Percentiles rank a stretch among this genome's conserved stretches.
Conservation (phyloP, 1,140 invertebrate genomes). For the Drosophila santomea region DNA sequence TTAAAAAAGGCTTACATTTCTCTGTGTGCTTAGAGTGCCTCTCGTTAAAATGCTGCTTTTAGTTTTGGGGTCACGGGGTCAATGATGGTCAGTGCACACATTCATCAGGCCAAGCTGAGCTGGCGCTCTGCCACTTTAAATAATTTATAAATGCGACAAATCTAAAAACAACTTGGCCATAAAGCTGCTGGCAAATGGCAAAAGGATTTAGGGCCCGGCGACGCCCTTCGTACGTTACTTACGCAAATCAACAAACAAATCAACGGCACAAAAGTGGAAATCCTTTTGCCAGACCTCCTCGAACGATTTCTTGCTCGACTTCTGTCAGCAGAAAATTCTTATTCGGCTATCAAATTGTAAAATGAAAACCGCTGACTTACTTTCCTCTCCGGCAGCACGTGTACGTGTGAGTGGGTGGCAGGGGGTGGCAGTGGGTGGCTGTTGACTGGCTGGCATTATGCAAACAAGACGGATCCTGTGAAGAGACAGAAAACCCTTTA, state of each 20-base stretch:
- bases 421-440: slow-evolving; percentile 17
- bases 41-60: slow-evolving; percentile 31
- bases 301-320: slow-evolving; percentile 54
- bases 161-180: slow-evolving; percentile 63
- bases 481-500: slow-evolving; percentile 27
- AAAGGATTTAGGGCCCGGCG: slow-evolving; percentile 48
- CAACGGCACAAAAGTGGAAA: slow-evolving; percentile 63
- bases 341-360: slow-evolving; percentile 73
- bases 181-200: slow-evolving; percentile 33
- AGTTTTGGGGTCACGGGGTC: slow-evolving; percentile 75
- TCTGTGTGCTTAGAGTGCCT: not conserved
- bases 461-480: slow-evolving; percentile 61
- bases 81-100: slow-evolving; percentile 67
- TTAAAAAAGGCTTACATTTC: not conserved
- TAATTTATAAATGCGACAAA: slow-evolving; percentile 81
- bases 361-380: slow-evolving; percentile 75
- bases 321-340: slow-evolving; percentile 71
- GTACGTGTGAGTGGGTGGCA: not conserved
- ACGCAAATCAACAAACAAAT: slow-evolving; percentile 78
- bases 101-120: slow-evolving; percentile 23
- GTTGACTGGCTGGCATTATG: slow-evolving; percentile 71
- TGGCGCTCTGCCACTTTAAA: slow-evolving; percentile 71
- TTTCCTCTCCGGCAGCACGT: slow-evolving; percentile 24
- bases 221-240: slow-evolving; percentile 26
- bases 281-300: slow-evolving; percentile 40